Evolutionary conservation across 2,113 vertebrate genomes (phyloP).

Genomic region (Urocitellus parryii): DNA sequence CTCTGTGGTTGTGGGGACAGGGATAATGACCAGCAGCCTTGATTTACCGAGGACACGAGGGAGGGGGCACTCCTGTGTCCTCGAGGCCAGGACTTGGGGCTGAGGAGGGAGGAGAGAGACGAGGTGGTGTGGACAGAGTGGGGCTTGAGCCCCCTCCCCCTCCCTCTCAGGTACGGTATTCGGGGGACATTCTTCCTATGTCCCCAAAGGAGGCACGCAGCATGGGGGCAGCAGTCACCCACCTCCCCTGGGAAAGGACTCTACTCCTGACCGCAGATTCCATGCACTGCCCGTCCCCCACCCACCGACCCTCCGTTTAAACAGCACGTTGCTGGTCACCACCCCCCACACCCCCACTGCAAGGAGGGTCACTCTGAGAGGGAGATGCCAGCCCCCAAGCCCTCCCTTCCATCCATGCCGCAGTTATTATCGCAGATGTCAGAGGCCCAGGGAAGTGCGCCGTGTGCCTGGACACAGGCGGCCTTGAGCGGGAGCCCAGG

Average conservation of each 20-base stretch:
- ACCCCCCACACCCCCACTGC: background rate
- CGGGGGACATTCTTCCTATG: background rate
- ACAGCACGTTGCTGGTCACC: accelerated
- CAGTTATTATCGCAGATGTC: background rate
- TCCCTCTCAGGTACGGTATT: background rate
- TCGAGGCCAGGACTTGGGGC: background rate
- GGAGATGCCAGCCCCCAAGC: background rate
- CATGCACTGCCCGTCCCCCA: accelerated
- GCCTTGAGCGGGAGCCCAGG: background rate
- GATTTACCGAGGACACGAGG: background rate
- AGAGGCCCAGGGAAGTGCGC: accelerated
- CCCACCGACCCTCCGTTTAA: background rate
- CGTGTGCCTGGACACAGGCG: background rate
- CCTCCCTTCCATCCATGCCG: background rate
- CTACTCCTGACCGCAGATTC: background rate
- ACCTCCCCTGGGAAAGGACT: background rate
- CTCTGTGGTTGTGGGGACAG: background rate
- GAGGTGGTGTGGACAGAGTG: background rate
- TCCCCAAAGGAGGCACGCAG: background rate
- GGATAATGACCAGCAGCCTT: background rate
- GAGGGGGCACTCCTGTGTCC: background rate
- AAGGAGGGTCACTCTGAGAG: background rate
- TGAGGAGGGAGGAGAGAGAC: background rate
- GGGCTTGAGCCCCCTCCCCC: too few species aligned
- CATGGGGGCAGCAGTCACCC: background rate